Base-by-base conservation (phyloP, 1,140 invertebrate genomes). In the Vanessa atalanta region DNA sequence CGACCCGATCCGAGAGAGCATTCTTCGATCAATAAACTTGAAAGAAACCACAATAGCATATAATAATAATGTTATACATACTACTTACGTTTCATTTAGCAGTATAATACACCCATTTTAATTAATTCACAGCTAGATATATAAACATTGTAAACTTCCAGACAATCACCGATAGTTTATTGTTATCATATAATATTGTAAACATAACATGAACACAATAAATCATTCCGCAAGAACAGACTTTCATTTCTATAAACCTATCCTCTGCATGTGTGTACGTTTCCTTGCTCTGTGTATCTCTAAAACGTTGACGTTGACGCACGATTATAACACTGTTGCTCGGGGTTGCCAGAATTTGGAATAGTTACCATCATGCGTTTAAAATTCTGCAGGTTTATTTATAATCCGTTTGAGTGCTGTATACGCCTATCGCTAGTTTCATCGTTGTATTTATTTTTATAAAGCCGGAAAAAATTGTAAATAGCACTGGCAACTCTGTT, bases 171-270 rank as follows among this genome's bases (percentile, higher is more conserved):
- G 37, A 51, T 73, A 66, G 37, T 53, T 64, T 67, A 53, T 23
- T 47, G 26, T 23, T 70, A 31, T 31, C 26, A 31, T 31, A 31
- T 31, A 50, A 69, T 69, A 73, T 65, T 74, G 65, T 75, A 63
- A 65, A 66, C 23, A 68, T 12, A 47, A 79, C 73, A 81, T 77
- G 55, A 43, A 76, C 72, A 83, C 81, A 86, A 84, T 87, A 88
- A 88, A 86, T 66, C 72, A 70, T 77, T 77, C 79, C 70, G 69
- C 78, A 74, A 68, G 76, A 73, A 82, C 82, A 74, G 85, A 86
- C 83, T 88, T 88, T 88, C 79, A 86, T 87, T 87, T 85, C 53
- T 70, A 77, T 66, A 65, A 61, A 70, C 73, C 75, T 69, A 23
- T 26, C 76, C 72, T 71, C 26, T 77, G 83, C 85, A 84, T 86